phyloP scores from a whole-genome alignment of 2,888 invertebrate genomes.

The Patella ulyssiponensis region DNA sequence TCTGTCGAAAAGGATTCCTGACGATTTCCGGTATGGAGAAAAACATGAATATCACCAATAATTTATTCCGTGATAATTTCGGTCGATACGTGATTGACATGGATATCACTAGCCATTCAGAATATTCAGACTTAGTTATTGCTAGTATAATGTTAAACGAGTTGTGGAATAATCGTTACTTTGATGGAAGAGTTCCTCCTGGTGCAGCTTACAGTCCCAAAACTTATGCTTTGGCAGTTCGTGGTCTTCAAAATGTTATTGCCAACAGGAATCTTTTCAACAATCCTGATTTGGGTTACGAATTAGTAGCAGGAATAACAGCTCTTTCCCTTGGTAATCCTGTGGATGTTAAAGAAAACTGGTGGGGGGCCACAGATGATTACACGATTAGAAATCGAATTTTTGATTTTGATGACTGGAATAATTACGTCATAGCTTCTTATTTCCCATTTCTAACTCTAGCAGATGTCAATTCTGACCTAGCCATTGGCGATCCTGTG shows the following conservation, averaged over 20 bases:
- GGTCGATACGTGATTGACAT: slow-evolving; percentile 90
- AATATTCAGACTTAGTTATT: slow-evolving; percentile 81
- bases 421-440: slow-evolving; percentile 93
- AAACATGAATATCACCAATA: slow-evolving; percentile 86
- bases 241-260: slow-evolving; percentile 93
- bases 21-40: slow-evolving; percentile 93
- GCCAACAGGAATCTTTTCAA: slow-evolving; percentile 91
- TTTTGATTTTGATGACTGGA: slow-evolving; percentile 99
- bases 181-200: slow-evolving; percentile 33
- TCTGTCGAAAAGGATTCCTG: slow-evolving; percentile 76
- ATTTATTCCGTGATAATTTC: slow-evolving; percentile 84
- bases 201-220: slow-evolving; percentile 55
- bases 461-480: slow-evolving; percentile 48
- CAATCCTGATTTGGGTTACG: slow-evolving; percentile 79
- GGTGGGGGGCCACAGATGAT: slow-evolving; percentile 91
- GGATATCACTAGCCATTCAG: slow-evolving; percentile 91
- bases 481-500: slow-evolving; percentile 51
- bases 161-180: slow-evolving; percentile 52
- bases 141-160: slow-evolving; percentile 75
- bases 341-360: slow-evolving; percentile 92
- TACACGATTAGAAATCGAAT: slow-evolving; percentile 85
- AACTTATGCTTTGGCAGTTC: slow-evolving; percentile 87
- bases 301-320: slow-evolving; percentile 87
- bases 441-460: slow-evolving; percentile 90
- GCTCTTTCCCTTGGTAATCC: slow-evolving; percentile 90